Conservation (phyloP, 2,797 vertebrate genomes). For the Macrochelys suwanniensis region DNA sequence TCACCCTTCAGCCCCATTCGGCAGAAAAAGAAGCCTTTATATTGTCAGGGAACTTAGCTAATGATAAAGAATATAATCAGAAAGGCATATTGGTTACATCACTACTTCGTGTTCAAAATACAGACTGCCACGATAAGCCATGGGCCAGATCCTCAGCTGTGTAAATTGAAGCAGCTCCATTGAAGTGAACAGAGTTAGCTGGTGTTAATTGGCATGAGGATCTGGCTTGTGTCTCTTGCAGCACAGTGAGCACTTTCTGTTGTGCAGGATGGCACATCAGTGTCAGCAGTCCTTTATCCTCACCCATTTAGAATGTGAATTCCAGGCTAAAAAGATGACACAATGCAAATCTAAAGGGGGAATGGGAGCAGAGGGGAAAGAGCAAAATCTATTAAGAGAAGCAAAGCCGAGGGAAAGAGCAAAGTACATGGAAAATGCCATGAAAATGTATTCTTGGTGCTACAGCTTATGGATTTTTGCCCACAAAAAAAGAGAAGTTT, state of each 20-base stretch:
- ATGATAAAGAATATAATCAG: neutral
- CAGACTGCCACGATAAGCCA: neutral
- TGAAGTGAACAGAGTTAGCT: neutral
- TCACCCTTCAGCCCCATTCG: neutral
- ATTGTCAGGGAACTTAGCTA: neutral
- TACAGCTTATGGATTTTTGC: neutral
- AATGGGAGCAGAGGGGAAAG: fast-evolving
- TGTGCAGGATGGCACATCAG: fast-evolving
- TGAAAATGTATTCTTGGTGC: neutral
- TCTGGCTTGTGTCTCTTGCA: neutral
- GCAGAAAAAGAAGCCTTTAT: neutral
- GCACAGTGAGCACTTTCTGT: neutral
- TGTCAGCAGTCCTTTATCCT: neutral
- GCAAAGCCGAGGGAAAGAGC: fast-evolving
- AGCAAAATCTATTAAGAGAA: neutral
- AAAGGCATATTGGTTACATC: neutral
- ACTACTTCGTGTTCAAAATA: neutral
- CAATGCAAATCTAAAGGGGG: neutral
- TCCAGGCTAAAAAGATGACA: neutral
- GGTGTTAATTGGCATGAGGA: neutral
- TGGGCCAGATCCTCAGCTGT: neutral
- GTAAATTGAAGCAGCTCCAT: neutral
- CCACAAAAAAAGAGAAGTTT: fast-evolving
- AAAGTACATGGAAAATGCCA: fast-evolving
- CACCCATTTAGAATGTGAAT: fast-evolving